Base-by-base conservation (phyloP, 2,888 invertebrate genomes). In the Drosophila picticornis region DNA sequence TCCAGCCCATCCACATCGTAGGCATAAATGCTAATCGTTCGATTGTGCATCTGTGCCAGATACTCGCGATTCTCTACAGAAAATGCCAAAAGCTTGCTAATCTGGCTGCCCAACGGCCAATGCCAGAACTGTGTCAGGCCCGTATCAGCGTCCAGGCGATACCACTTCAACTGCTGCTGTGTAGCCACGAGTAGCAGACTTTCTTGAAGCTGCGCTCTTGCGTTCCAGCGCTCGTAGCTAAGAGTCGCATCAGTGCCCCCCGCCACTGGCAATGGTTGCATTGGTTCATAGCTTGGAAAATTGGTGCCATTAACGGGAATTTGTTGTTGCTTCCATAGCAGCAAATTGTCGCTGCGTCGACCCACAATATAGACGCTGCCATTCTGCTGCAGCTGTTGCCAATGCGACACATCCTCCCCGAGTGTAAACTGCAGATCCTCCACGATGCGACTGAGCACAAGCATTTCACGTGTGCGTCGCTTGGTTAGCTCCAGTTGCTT, bases 361-460 rank as follows among this genome's bases (percentile, higher is more conserved):
- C 93, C 93, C 53, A 93, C 84, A 27, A 92, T 82, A 51, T 88
- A 91, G 19, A 83, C 82, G n/a, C 78, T 72, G 1, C 83, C 86
- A 46, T 87, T 75, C 40, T 91, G 87, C 22, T 83, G 65, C 10
- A 93, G 62, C 31, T 91, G 81, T 48, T 88, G 72, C 93, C 93
- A 93, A 36, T 87, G 83, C 4, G 75, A 63, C 5, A 93, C 91
- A 58, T 90, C 88, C 0, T 72, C 77, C 10, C 91, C 92, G 10
- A 90, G 70, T 4, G 72, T 63, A 43, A 92, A 93, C 3, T 83
- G 75, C 1, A 88, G 63, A 57, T 93, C 84, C 77, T 93, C 93
- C 55, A 87, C 90, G 5, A 93, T 91, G 10, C 80, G 84, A 25
- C 79, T 81, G 1, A 93, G 81, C 6, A 90, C 59, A 0, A 93